These are phyloP conservation scores for Oscheius sp. DNA, from an alignment of 2,888 invertebrate genomes.

Conservation along the genomic window DNA sequence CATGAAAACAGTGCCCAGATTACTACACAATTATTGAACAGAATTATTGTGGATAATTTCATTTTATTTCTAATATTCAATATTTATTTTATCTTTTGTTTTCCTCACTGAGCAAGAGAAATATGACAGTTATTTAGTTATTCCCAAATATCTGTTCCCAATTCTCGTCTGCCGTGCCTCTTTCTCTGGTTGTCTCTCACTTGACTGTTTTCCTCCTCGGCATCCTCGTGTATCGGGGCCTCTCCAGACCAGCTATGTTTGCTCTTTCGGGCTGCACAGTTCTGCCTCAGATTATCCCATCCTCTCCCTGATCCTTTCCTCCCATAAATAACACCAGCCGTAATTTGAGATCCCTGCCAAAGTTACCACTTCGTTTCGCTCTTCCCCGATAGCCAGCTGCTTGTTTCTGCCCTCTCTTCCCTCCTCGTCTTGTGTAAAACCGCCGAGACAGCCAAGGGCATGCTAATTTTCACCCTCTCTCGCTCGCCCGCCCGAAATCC, in stretches of 20 bases:
- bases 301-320: background rate
- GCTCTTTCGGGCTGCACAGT: slow-evolving; percentile 17
- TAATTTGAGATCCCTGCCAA: background rate
- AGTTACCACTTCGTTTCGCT: background rate
- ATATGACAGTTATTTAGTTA: too few relatives aligned
- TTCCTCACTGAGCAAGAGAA: too few relatives aligned
- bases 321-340: background rate
- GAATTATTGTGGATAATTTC: too few relatives aligned
- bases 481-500: background rate
- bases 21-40: too few relatives aligned
- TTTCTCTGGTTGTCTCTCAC: too few relatives aligned
- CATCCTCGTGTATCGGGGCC: slow-evolving; percentile 16
- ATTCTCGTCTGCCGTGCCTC: too few relatives aligned
- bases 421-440: background rate
- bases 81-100: too few relatives aligned
- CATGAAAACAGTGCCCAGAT: too few relatives aligned
- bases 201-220: too few relatives aligned
- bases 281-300: slow-evolving; percentile 6
- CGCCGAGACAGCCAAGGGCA: slow-evolving; percentile 7
- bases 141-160: too few relatives aligned
- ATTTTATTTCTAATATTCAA: too few relatives aligned
- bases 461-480: slow-evolving; percentile 6
- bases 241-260: slow-evolving; percentile 14
- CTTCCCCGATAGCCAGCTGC: background rate
- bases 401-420: too few relatives aligned